Evolutionary conservation across 2,113 vertebrate genomes (phyloP).

Genomic region (Noctilio leporinus): DNA sequence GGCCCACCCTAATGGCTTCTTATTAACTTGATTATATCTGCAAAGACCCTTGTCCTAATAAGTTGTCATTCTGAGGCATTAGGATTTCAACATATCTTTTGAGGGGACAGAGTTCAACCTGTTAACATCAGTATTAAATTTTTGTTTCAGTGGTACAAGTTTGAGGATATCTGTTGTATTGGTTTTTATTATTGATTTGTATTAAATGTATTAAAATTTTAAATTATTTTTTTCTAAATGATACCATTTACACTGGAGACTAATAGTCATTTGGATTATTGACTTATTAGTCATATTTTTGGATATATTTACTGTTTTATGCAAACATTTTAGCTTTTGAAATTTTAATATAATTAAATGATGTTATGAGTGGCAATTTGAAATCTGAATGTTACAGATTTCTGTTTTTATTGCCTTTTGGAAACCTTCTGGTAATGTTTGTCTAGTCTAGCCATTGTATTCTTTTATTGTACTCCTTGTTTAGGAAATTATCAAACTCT

Average conservation of each 20-base stretch:
- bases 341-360: neutral
- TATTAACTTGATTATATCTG: neutral
- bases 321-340: neutral
- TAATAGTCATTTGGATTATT: neutral
- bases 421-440: neutral
- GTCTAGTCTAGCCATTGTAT: neutral
- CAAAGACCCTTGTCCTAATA: neutral
- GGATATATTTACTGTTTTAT: neutral
- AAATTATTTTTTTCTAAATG: neutral
- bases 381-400: neutral
- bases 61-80: neutral
- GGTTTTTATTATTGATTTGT: neutral
- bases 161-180: neutral
- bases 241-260: neutral
- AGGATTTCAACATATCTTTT: neutral
- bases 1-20: neutral
- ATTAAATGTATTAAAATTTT: constrained; percentile 20
- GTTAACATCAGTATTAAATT: neutral
- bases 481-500: neutral
- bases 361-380: neutral
- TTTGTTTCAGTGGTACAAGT: neutral
- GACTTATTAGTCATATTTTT: neutral
- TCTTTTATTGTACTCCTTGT: neutral
- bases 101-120: neutral
- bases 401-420: neutral